Evolutionary conservation across 2,797 vertebrate genomes (phyloP).

Genomic region (Kryptolebias ocellatus): DNA sequence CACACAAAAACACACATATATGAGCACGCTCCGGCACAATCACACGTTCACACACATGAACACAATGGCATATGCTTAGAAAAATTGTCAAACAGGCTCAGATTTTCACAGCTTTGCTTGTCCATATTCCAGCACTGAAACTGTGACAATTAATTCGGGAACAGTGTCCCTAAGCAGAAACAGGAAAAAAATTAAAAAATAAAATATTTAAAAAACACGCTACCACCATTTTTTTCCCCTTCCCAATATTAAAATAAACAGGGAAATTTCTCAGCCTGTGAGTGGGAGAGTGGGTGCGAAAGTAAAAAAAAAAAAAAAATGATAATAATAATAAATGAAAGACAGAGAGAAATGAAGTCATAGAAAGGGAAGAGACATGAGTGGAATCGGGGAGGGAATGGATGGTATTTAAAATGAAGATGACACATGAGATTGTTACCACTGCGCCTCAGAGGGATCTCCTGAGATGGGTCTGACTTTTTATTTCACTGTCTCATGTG

Average conservation of each 20-base stretch:
- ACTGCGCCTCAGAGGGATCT: slow-evolving; percentile 50
- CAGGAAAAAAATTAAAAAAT: slow-evolving; percentile 10
- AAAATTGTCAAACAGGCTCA: slow-evolving; percentile 45
- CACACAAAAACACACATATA: slow-evolving; percentile 29
- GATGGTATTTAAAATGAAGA: slow-evolving; percentile 67
- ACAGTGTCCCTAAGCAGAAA: slow-evolving; percentile 39
- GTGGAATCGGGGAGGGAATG: slow-evolving; percentile 47
- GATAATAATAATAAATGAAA: too few relatives aligned
- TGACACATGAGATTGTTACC: slow-evolving; percentile 63
- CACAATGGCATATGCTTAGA: slow-evolving; percentile 62
- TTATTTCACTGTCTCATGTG: slow-evolving; percentile 55
- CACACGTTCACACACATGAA: slow-evolving; percentile 42
- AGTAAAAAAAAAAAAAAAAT: slow-evolving; percentile 7
- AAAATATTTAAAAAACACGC: slow-evolving; percentile 1
- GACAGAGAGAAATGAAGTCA: slow-evolving; percentile 18
- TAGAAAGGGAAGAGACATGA: slow-evolving; percentile 53
- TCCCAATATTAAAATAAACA: slow-evolving; percentile 55
- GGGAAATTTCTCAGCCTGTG: slow-evolving; percentile 45
- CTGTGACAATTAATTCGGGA: slow-evolving; percentile 63
- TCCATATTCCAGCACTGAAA: slow-evolving; percentile 65
- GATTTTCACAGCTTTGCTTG: slow-evolving; percentile 67
- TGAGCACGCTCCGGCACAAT: slow-evolving; percentile 22
- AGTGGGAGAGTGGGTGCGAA: slow-evolving; percentile 54
- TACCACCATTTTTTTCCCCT: slow-evolving; percentile 11
- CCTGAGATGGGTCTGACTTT: slow-evolving; percentile 62